These are phyloP conservation scores for Lucilia cuprina DNA, from an alignment of 1,140 invertebrate genomes.

Conservation along the genomic window DNA sequence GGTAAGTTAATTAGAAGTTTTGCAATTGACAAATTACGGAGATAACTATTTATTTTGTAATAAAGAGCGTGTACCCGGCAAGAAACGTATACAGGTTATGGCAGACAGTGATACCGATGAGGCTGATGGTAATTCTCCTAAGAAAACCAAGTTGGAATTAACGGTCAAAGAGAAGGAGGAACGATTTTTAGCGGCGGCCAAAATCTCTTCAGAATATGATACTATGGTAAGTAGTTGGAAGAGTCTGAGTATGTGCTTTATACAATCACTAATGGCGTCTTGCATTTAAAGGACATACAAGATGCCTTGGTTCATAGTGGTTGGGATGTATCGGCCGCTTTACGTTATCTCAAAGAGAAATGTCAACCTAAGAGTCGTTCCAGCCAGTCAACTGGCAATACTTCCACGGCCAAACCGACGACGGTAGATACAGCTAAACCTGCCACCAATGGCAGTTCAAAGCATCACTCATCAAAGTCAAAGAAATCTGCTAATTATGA, in stretches of 20 bases:
- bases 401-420: background rate
- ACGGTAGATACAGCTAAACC: background rate
- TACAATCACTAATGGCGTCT: background rate
- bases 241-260: background rate
- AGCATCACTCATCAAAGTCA: constrained; percentile 37
- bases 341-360: constrained; percentile 50
- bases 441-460: constrained; percentile 47
- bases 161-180: constrained; percentile 59
- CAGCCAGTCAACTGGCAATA: background rate
- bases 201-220: constrained; percentile 57
- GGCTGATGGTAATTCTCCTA: constrained; percentile 46
- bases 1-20: constrained; percentile 42
- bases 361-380: constrained; percentile 43
- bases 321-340: constrained; percentile 55
- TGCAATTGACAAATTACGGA: background rate
- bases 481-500: constrained; percentile 42
- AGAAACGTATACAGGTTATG: constrained; percentile 58
- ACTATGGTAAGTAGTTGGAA: constrained; percentile 52
- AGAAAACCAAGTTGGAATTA: constrained; percentile 52
- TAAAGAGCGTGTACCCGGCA: constrained; percentile 57
- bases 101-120: constrained; percentile 58
- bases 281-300: constrained; percentile 52
- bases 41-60: constrained; percentile 2
- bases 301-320: constrained; percentile 52
- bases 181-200: constrained; percentile 56